Conservation (phyloP, 1,140 invertebrate species). For the Drosophila athabasca region DNA sequence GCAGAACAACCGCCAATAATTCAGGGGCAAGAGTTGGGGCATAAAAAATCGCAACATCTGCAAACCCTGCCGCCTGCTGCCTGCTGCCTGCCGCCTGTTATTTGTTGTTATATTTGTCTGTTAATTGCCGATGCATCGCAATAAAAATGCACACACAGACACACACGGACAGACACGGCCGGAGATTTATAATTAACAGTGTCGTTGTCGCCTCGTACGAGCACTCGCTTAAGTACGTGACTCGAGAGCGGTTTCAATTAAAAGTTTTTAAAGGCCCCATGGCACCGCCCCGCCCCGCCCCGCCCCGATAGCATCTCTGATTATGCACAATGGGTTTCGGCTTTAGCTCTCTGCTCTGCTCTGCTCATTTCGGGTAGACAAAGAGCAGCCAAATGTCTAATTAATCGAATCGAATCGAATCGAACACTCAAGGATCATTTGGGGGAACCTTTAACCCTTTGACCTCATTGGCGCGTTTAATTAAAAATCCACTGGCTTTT, state of each 20-base stretch:
- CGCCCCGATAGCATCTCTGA: slow-evolving; percentile 18
- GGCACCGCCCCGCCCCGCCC: background rate
- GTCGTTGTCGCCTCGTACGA: slow-evolving; percentile 26
- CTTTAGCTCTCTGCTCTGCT: no score
- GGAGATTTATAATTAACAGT: slow-evolving; percentile 62
- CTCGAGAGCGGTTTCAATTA: slow-evolving; percentile 53
- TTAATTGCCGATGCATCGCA: slow-evolving; percentile 69
- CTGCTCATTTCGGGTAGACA: background rate
- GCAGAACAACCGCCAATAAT: slow-evolving; percentile 72
- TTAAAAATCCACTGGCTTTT: slow-evolving; percentile 46
- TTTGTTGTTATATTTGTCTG: slow-evolving; percentile 73
- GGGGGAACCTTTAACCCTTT: slow-evolving; percentile 31
- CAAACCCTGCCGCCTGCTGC: slow-evolving; percentile 11
- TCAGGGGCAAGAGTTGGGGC: slow-evolving; percentile 59
- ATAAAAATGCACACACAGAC: slow-evolving; percentile 51
- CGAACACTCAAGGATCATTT: slow-evolving; percentile 37
- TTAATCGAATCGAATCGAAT: slow-evolving; percentile 68
- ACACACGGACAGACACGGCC: background rate
- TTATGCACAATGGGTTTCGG: slow-evolving; percentile 27
- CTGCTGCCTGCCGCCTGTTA: slow-evolving; percentile 31
- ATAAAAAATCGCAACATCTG: slow-evolving; percentile 77
- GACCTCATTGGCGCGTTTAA: slow-evolving; percentile 53
- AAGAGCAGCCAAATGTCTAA: slow-evolving; percentile 55
- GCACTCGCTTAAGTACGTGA: slow-evolving; percentile 1
- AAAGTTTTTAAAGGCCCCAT: slow-evolving; percentile 30